A percentile compares a stretch with the other conserved stretches of the same genome.
phyloP scores from a whole-genome alignment of 2,888 invertebrate genomes.

The Bombylius discolor region DNA sequence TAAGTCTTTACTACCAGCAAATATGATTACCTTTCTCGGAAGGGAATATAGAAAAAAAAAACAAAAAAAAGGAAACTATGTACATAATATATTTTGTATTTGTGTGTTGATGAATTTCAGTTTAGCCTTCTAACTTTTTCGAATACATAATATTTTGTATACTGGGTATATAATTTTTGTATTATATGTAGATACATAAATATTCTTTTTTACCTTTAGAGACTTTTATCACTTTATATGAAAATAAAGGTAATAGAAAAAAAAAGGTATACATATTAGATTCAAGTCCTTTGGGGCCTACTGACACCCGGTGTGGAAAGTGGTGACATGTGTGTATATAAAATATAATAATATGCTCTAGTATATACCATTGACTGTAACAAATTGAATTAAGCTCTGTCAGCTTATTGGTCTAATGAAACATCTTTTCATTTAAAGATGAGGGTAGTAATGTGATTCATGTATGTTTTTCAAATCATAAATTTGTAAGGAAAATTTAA shows the following conservation, averaged over 20 bases:
- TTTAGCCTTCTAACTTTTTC: no score
- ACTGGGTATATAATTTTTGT: not conserved
- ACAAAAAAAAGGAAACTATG: no score
- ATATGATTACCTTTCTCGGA: no score
- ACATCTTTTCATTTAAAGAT: not conserved
- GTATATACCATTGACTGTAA: slow-evolving; percentile 7
- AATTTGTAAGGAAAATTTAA: no score
- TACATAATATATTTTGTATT: no score
- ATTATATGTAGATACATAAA: not conserved
- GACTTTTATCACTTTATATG: not conserved
- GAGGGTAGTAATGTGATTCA: no score
- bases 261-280: not conserved
- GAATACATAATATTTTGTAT: no score
- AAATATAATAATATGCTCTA: no score
- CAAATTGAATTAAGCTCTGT: slow-evolving; percentile 14
- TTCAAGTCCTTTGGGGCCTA: slow-evolving; percentile 4
- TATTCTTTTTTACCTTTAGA: slow-evolving; percentile 5
- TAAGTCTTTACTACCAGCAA: no score
- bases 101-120: no score
- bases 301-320: not conserved
- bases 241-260: slow-evolving; percentile 1
- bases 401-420: slow-evolving; percentile 10
- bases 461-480: no score
- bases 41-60: no score
- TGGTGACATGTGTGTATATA: slow-evolving; percentile 2